Percentiles rank a stretch among this genome's conserved stretches.
Conservation (phyloP, 2,888 invertebrate species). For the Agrochola lota region DNA sequence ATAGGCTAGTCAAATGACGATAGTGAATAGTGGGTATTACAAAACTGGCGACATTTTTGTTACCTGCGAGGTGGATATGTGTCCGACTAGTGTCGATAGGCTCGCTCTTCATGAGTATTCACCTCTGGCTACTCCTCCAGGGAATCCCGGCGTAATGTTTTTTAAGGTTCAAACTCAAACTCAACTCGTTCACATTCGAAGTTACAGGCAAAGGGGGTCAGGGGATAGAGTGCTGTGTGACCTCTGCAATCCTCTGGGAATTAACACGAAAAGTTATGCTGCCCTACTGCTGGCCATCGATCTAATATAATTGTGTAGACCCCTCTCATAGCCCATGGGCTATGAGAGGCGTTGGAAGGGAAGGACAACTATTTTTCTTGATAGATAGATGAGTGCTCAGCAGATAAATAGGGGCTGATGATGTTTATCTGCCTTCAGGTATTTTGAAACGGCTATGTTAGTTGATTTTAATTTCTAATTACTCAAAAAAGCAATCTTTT, state of each 20-base stretch:
- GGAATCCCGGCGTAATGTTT: too few relatives aligned
- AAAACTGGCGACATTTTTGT: not conserved
- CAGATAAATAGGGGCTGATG: too few relatives aligned
- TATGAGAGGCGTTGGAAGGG: too few relatives aligned
- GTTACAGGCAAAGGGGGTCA: not conserved
- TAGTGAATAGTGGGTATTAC: not conserved
- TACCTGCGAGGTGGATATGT: not conserved
- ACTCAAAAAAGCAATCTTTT: not conserved
- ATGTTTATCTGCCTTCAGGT: not conserved
- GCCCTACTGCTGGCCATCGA: constrained; percentile 1
- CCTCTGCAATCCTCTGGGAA: constrained; percentile 27
- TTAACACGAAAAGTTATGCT: constrained; percentile 12
- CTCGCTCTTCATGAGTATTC: too few relatives aligned
- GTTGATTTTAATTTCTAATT: not conserved
- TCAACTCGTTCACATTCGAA: too few relatives aligned
- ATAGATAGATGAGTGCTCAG: not conserved
- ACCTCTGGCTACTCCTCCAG: not conserved
- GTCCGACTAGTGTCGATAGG: too few relatives aligned
- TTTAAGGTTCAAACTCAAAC: not conserved
- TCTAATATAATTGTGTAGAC: constrained; percentile 21
- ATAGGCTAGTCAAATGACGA: not conserved
- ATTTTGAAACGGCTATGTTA: not conserved
- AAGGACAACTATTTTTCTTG: not conserved
- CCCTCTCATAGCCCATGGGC: not conserved
- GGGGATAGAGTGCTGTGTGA: constrained; percentile 22